These are phyloP conservation scores for Antheraea mylitta DNA, from an alignment of 1,140 invertebrate species.

Conservation along the genomic window DNA sequence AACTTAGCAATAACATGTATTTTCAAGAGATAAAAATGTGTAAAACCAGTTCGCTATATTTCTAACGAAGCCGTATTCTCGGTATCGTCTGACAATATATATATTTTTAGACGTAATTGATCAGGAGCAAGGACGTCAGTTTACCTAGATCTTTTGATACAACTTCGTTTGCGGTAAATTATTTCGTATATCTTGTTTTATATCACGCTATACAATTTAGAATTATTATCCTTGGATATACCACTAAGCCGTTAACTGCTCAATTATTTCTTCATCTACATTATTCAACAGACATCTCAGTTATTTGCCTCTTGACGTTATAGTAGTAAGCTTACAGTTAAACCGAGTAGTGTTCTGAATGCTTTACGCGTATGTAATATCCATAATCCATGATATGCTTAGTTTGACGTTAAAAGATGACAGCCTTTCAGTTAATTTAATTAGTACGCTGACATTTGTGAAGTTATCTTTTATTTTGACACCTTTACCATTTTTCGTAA, in stretches of 20 bases:
- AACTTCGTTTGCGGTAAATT: neutral
- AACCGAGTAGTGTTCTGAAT: no score
- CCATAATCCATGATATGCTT: no score
- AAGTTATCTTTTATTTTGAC: no score
- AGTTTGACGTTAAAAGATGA: no score
- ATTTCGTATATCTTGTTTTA: neutral
- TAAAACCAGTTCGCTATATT: neutral
- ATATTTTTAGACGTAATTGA: conserved; percentile 1
- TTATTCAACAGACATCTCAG: neutral
- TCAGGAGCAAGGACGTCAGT: neutral
- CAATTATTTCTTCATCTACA: neutral
- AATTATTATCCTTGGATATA: neutral
- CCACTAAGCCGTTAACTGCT: neutral
- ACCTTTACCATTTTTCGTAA: no score
- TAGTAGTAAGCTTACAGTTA: no score
- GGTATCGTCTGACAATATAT: neutral
- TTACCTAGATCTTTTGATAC: neutral
- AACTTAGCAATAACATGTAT: no score
- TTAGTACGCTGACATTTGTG: no score
- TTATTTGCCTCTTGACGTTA: no score
- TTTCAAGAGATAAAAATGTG: neutral
- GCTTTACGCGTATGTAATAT: no score
- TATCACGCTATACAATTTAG: neutral
- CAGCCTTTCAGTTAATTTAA: no score
- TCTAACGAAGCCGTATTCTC: neutral